Base-by-base conservation (phyloP, 2,113 vertebrate genomes). In the Limanda limanda region DNA sequence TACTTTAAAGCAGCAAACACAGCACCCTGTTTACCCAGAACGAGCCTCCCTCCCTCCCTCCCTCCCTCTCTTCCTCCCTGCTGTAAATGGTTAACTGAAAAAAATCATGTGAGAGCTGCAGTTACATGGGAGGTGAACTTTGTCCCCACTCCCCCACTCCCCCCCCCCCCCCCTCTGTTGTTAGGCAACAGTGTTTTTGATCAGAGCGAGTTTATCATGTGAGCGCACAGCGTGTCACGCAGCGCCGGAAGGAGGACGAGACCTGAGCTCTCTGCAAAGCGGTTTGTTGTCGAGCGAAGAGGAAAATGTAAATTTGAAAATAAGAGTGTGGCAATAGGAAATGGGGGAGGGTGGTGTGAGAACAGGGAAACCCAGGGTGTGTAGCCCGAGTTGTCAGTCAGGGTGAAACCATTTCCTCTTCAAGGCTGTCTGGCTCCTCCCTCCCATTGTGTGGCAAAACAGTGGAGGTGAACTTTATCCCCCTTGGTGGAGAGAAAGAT, bases 371-470 rank as follows among this genome's bases (percentile, higher is more conserved):
- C 86, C 74, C 84, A 74, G 89, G 84, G 89, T 82, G 89, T 82
- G 87, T 76, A 83, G 51, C 74, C 79, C 76, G 82, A 85, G 78
- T 58, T 86, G 86, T 85, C 89, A 89, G 86, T 85, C 82, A 69
- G 71, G 73, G 85, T 70, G 85, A 91, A 87, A 90, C 74, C 77
- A 78, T 90, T 92, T 93, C 91, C 88, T 78, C 90, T 81, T 87
- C 79, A 82, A 91, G 89, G 87, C 85, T 67, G 90, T 90, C 91
- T 93, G 88, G 82, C 86, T 86, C 85, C 90, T 24, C 89, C 88
- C 86, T 57, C 64, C 68, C 68, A 83, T 90, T 93, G 89, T 92
- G 89, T 81, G 70, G 82, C 86, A 78, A 78, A 25, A n/a, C 25
- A 52, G 71, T 27, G 65, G 60, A 81, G 86, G 79, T 92, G 91